Base-by-base conservation (phyloP, 2,888 invertebrate genomes). In the Ditula angustiorana region DNA sequence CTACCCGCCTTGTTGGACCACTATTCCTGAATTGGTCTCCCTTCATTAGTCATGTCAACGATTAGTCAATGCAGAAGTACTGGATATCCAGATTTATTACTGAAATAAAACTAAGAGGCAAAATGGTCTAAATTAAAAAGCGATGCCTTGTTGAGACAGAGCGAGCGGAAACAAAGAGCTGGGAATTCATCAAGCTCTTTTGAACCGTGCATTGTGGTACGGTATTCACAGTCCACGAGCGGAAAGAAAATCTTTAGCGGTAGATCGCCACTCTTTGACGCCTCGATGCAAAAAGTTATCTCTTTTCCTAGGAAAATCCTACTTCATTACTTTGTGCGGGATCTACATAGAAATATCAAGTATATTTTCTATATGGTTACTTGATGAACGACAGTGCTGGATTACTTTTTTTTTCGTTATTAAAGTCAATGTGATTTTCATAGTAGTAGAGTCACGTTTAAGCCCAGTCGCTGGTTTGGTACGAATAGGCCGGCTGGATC, bases 121-220 rank as follows among this genome's bases (percentile, higher is more conserved):
- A 87, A 88, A 89, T 90, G 87, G 87, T 88, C 88, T 85, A 89
- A 90, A 91, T 92, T 89, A 91, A 91, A 91, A 91, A 89, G 90
- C 88, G 85, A 91, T 90, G 90, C 88, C 88, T 87, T 84, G 86
- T 86, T 83, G 87, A 82, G 86, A 81, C 83, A 84, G 87, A 90
- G 86, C 87, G 83, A 82, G 86, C 83, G 86, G 87, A 91, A 91
- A 92, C 92, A 91, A 92, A 90, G 91, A 82, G 78, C 81, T 82
- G 82, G 80, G 84, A 85, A 90, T 91, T 92, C 91, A 92, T 92
- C 90, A 92, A 86, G 90, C 85, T 88, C 90, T 90, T 91, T 90
- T 90, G 90, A 91, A 88, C 90, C 74, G 73, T 77, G 82, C 83
- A 90, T 87, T 90, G 88, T 89, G 88, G 86, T 82, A 79, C 85